phyloP scores from a whole-genome alignment of 2,888 invertebrate species.

The Sicus ferrugineus region DNA sequence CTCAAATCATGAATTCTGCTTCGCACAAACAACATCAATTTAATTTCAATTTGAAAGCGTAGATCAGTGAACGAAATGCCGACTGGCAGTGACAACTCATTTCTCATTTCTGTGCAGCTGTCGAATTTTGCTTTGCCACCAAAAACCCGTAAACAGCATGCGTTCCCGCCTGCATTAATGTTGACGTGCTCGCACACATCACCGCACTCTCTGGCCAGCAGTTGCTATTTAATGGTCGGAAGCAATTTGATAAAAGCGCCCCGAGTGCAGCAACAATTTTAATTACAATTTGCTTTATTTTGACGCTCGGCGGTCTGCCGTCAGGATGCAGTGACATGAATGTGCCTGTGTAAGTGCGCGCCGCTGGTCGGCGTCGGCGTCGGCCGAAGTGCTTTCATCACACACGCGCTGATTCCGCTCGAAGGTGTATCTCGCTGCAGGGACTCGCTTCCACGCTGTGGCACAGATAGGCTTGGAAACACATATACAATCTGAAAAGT shows the following conservation, averaged over 20 bases:
- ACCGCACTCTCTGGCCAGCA: background rate
- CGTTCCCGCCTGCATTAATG: background rate
- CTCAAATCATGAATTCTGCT: no score
- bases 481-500: no score
- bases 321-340: background rate
- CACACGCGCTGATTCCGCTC: background rate
- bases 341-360: background rate
- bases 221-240: slow-evolving; percentile 19
- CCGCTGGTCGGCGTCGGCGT: background rate
- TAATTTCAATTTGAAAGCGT: no score
- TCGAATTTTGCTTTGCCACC: background rate
- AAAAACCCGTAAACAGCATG: slow-evolving; percentile 7
- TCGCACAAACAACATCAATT: no score
- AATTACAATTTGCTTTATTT: slow-evolving; percentile 19
- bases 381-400: background rate
- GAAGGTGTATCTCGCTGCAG: background rate
- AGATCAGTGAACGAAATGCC: no score
- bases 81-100: no score
- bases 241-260: slow-evolving; percentile 24
- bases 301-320: background rate
- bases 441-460: no score
- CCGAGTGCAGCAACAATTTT: slow-evolving; percentile 19
- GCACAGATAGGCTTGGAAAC: no score
- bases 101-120: no score
- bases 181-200: background rate